Evolutionary conservation across 2,113 vertebrate species (phyloP), one percentile per base, ranked within the genome.

Genomic region (Xenotilapia caudafasciata): DNA sequence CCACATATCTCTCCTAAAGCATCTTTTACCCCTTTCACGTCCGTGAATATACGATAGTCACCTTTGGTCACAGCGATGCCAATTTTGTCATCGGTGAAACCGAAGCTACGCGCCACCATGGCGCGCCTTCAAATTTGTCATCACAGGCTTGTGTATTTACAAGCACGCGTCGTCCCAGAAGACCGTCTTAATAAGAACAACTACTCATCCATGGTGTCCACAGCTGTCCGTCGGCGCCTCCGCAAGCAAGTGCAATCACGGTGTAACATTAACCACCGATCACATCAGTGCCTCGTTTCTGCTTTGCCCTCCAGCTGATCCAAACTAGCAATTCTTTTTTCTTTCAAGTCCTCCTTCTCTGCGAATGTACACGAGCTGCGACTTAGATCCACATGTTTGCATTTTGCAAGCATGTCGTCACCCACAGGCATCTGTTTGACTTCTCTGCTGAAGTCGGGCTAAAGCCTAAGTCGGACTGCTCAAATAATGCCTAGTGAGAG

Each of bases 401-500:
- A 80, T 86, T 86, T 83, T 73, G 60, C 51, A 21, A 47, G 86
- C 68, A 4, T 81, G 83, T 82, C 23, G 26, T 17, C n/a, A 65
- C 51, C 28, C 21, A 55, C 23, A 65, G 45, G 54, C 56, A 5
- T 86, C 85, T 80, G 51, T 90, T 85, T 90, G 90, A 80, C 89
- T 80, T 83, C 60, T 14, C 42, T 90, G 83, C 89, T 83, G 81
- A 91, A 90, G 80, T 79, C 79, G 45, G 31, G 31, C 65, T 89
- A 89, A 93, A 85, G 83, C 88, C 82, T 23, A 19, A 79, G 86
- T 91, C 83, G 79, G 86, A 86, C 92, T 89, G 85, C 65, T 92
- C 87, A 91, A 87, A 93, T 91, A 86, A 86, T 89, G 85, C 87
- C 79, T 79, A 77, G 73, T 86, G 86, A 93, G 83, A 85, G 84